A percentile compares a stretch with the other conserved stretches of the same genome.
Conservation (phyloP, 1,140 invertebrate genomes). For the Drosophila repletoides region DNA sequence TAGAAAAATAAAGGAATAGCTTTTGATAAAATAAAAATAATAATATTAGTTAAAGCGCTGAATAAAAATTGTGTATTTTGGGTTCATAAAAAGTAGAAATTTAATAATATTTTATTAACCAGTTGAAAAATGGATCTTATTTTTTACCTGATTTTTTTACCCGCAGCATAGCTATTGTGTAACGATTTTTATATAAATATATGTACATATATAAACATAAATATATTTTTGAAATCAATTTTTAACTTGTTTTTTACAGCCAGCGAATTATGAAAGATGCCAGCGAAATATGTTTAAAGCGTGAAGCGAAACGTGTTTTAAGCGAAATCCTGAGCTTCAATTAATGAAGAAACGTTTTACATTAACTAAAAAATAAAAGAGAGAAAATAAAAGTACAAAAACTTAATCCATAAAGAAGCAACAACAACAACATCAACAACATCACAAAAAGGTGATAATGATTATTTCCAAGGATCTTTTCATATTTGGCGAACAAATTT, state of each 20-base stretch:
- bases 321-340: conserved; percentile 26
- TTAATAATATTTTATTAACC: too few relatives aligned
- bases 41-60: too few relatives aligned
- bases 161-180: too few relatives aligned
- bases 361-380: conserved; percentile 46
- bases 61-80: too few relatives aligned
- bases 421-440: conserved; percentile 29
- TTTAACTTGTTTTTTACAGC: conserved; percentile 38
- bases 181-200: conserved; percentile 12
- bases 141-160: too few relatives aligned
- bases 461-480: conserved; percentile 82
- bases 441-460: conserved; percentile 80
- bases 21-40: too few relatives aligned
- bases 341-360: conserved; percentile 48
- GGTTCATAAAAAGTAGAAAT: too few relatives aligned
- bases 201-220: too few relatives aligned
- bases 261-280: conserved; percentile 59
- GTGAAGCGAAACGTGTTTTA: conserved; percentile 58
- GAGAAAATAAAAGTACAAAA: conserved; percentile 41
- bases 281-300: conserved; percentile 50
- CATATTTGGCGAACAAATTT: conserved; percentile 82
- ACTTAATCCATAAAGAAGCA: conserved; percentile 20
- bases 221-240: conserved; percentile 15
- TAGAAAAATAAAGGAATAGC: too few relatives aligned
- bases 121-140: too few relatives aligned